Conservation (phyloP, 2,888 invertebrate genomes). For the Leptogaster cylindrica region DNA sequence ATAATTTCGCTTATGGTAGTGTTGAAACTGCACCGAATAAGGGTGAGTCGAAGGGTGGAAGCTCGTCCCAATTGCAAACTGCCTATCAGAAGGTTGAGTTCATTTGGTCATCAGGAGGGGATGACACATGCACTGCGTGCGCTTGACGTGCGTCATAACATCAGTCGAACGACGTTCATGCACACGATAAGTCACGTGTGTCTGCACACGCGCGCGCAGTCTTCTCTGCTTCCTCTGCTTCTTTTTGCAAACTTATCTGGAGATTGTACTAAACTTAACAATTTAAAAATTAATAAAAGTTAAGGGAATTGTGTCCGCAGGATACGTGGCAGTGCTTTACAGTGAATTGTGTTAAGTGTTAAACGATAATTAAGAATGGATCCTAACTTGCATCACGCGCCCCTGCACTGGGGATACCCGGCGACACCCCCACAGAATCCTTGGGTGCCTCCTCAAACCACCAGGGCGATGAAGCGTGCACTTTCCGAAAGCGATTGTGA, state of each 20-base stretch:
- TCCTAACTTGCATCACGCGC: slow-evolving; percentile 60
- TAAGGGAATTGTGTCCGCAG: slow-evolving; percentile 3
- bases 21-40: background rate
- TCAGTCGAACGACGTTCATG: slow-evolving; percentile 64
- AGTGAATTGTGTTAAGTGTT: slow-evolving; percentile 16
- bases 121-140: slow-evolving; percentile 61
- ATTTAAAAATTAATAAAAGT: slow-evolving; percentile 15
- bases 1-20: slow-evolving; percentile 9
- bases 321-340: background rate
- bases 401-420: slow-evolving; percentile 72
- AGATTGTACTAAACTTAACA: slow-evolving; percentile 11
- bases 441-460: slow-evolving; percentile 60
- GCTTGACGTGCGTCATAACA: slow-evolving; percentile 61
- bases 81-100: slow-evolving; percentile 18
- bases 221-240: slow-evolving; percentile 25
- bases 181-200: slow-evolving; percentile 65
- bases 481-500: slow-evolving; percentile 88
- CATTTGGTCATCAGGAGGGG: slow-evolving; percentile 48
- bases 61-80: slow-evolving; percentile 14
- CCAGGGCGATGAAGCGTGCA: slow-evolving; percentile 71
- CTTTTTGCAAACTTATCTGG: slow-evolving; percentile 13
- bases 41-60: slow-evolving; percentile 4
- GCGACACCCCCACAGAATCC: slow-evolving; percentile 60
- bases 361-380: slow-evolving; percentile 53
- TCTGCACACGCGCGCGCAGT: slow-evolving; percentile 50